Evolutionary conservation across 2,888 invertebrate species (phyloP), one percentile per base, ranked within the genome.

Genomic region (Spicauda simplicius): DNA sequence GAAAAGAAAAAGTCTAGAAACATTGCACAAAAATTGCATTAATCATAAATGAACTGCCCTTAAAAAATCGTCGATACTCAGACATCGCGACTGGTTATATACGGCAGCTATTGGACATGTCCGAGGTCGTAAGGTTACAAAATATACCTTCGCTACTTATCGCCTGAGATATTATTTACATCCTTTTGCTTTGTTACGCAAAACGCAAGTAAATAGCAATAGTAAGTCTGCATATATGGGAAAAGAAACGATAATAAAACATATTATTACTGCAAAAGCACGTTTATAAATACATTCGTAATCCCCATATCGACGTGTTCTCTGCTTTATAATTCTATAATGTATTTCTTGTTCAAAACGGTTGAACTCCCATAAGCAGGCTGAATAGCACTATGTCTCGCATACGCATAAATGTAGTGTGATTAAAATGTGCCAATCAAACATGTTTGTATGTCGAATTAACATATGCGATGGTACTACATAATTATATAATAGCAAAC

Each of bases 291-390:
- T 12, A 41, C 12, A 41, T 41, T 41, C 5, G 41, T 14, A 41
- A 14, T 41, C 14, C 41, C 14, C 14, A 2, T 14, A 14, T 41
- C 3, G 25, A 5, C 25, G 25, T 25, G 25, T 5, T 25, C 25
- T 4, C 25, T 33, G 41, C 14, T 41, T 14, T 5, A 41, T 41
- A 12, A 41, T 14, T 14, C 41, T 41, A 41, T 41, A 12, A 41
- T 14, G 5, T 3, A 41, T 14, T 10, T 14, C 2, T 41, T 14
- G 41, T 41, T 41, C 2, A 1, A 12, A n/a, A 25, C 55, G 55
- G 55, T 55, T 30, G 55, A 55, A 55, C 55, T 55, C 30, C 30
- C 55, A 55, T 55, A 55, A 55, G 55, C 55, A 55, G 55, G 55
- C 55, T 55, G 55, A 25, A 20, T 25, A 41, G 41, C 41, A 14